These are phyloP conservation scores for Gymnothorax reevesii DNA, from an alignment of 2,797 vertebrate genomes.

Conservation along the genomic window DNA sequence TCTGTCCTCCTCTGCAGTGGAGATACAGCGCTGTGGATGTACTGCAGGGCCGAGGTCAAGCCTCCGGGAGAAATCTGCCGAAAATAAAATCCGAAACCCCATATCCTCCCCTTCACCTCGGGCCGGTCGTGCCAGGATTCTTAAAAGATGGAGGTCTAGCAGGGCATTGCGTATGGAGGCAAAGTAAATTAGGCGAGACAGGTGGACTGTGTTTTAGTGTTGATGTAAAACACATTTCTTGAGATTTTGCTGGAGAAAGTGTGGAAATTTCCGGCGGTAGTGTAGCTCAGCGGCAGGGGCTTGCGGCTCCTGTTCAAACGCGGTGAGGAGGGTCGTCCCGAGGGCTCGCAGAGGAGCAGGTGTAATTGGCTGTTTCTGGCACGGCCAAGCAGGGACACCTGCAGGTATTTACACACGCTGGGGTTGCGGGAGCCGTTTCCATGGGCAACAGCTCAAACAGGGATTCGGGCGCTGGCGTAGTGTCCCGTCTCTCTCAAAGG, in stretches of 20 bases:
- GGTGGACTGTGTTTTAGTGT: neutral
- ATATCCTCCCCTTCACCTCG: no score
- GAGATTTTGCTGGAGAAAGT: neutral
- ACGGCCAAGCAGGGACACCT: conserved; percentile 33
- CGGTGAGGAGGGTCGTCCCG: conserved; percentile 52
- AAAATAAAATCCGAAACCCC: neutral
- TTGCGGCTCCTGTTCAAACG: conserved; percentile 53
- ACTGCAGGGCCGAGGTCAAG: neutral
- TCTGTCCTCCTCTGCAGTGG: neutral
- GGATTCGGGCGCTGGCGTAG: neutral
- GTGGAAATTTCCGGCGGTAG: neutral
- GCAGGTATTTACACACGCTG: conserved; percentile 42
- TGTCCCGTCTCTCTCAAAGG: neutral
- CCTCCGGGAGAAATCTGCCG: neutral
- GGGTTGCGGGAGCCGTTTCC: neutral
- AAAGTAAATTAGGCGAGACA: neutral
- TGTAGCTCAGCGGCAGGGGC: neutral
- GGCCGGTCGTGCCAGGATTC: neutral
- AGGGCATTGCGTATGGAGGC: neutral
- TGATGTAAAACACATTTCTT: neutral
- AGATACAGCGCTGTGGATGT: neutral
- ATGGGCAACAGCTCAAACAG: neutral
- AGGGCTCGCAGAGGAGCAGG: conserved; percentile 54
- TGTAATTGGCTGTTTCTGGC: conserved; percentile 63
- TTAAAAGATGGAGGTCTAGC: neutral